phyloP scores from a whole-genome alignment of 2,888 invertebrate genomes.

The Thera britannica region DNA sequence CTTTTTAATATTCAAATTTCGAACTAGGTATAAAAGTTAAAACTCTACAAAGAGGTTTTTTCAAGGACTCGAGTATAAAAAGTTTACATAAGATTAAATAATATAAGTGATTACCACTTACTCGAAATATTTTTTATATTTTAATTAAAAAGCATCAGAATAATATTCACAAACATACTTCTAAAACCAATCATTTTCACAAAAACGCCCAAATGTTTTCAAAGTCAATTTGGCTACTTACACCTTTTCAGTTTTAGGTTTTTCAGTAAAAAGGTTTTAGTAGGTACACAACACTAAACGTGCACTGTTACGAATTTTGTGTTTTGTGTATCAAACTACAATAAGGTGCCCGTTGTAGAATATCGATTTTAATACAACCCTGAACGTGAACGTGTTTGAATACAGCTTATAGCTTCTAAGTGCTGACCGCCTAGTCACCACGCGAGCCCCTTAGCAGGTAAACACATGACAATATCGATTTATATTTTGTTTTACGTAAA shows the following conservation, averaged over 20 bases:
- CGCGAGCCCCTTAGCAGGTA: conserved; percentile 37
- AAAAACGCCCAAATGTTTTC: too few species aligned
- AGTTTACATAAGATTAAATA: not conserved
- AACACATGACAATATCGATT: conserved; percentile 17
- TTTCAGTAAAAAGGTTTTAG: too few species aligned
- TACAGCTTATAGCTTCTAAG: conserved; percentile 50
- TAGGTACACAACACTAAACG: too few species aligned
- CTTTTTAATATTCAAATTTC: conserved; percentile 17
- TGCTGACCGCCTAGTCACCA: conserved; percentile 57
- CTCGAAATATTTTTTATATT: too few species aligned
- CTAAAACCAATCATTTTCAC: too few species aligned
- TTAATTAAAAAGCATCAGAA: too few species aligned
- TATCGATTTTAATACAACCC: conserved; percentile 77
- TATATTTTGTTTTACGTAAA: not conserved
- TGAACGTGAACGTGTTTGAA: conserved; percentile 65
- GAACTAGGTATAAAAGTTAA: not conserved
- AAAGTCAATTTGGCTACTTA: too few species aligned
- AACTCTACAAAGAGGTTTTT: not conserved
- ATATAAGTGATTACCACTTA: too few species aligned
- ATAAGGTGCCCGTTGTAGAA: conserved; percentile 51
- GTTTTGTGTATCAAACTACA: conserved; percentile 1
- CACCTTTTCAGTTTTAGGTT: too few species aligned
- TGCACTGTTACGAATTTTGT: too few species aligned
- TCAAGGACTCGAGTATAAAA: not conserved
- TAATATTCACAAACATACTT: too few species aligned